These are phyloP conservation scores for Cottus gobio DNA, from an alignment of 2,113 vertebrate genomes.

Conservation along the genomic window DNA sequence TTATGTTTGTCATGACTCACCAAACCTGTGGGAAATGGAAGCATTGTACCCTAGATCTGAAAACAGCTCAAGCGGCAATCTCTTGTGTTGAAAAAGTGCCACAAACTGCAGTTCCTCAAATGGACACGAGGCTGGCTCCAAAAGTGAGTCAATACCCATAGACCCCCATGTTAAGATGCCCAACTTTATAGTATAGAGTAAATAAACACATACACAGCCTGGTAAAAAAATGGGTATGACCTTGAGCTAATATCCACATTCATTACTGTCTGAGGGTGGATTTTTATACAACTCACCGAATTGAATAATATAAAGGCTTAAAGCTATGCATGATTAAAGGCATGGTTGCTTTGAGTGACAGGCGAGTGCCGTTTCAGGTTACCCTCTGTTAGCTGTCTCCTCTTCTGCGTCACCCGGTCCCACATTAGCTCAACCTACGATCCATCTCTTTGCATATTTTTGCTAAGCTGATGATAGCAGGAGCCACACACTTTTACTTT, in stretches of 20 bases:
- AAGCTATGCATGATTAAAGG: neutral
- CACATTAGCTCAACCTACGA: too few species aligned
- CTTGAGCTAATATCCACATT: neutral
- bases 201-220: neutral
- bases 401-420: too few species aligned
- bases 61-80: neutral
- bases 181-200: too few species aligned
- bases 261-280: neutral
- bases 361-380: neutral
- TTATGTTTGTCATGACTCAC: conserved; percentile 16
- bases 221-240: neutral
- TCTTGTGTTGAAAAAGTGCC: neutral
- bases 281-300: neutral
- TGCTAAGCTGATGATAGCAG: too few species aligned
- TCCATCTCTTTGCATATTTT: too few species aligned
- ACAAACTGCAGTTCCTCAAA: neutral
- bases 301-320: neutral
- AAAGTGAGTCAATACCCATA: neutral
- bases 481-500: too few species aligned
- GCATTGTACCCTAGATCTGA: neutral
- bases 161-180: neutral
- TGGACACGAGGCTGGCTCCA: neutral
- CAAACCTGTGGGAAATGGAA: conserved; percentile 27
- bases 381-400: neutral
- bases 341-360: neutral